A percentile compares a stretch with the other conserved stretches of the same genome.
Evolutionary conservation across 2,888 invertebrate genomes (phyloP).

Genomic region (Chloroclysta siterata): DNA sequence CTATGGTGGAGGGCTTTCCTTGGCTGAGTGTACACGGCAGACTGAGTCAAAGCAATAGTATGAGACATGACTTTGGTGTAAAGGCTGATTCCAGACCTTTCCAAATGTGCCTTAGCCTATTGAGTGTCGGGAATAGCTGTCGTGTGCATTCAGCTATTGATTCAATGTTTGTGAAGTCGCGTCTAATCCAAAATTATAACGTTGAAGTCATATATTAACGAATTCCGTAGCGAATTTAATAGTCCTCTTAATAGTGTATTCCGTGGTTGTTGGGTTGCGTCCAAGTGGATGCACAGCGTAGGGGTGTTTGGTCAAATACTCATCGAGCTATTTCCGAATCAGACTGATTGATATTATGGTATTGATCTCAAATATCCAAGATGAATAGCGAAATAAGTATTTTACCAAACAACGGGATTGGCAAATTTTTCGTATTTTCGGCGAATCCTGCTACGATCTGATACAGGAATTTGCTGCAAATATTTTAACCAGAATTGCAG

Average conservation of each 20-base stretch:
- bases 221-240: conserved; percentile 42
- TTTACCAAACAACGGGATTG: conserved; percentile 33
- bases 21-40: conserved; percentile 14
- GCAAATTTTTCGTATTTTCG: conserved; percentile 15
- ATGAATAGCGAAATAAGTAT: conserved; percentile 52
- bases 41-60: conserved; percentile 4
- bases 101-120: conserved; percentile 7
- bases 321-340: conserved; percentile 57
- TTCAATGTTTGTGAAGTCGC: conserved; percentile 43
- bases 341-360: conserved; percentile 32
- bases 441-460: conserved; percentile 24
- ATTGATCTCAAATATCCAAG: conserved; percentile 18
- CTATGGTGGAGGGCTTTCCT: conserved; percentile 53
- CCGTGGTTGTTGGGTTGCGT: conserved; percentile 75
- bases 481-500: conserved; percentile 47
- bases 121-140: conserved; percentile 3
- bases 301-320: conserved; percentile 64
- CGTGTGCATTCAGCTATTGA: conserved; percentile 23
- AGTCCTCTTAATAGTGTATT: conserved; percentile 45
- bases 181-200: conserved; percentile 28
- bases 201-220: conserved; percentile 26
- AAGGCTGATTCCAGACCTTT: neutral
- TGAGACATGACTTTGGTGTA: conserved; percentile 7
- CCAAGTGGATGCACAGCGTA: conserved; percentile 76
- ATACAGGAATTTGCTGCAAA: conserved; percentile 50